Evolutionary conservation across 2,888 invertebrate species (phyloP), one percentile per base, ranked within the genome.

Genomic region (Aromia moschata): DNA sequence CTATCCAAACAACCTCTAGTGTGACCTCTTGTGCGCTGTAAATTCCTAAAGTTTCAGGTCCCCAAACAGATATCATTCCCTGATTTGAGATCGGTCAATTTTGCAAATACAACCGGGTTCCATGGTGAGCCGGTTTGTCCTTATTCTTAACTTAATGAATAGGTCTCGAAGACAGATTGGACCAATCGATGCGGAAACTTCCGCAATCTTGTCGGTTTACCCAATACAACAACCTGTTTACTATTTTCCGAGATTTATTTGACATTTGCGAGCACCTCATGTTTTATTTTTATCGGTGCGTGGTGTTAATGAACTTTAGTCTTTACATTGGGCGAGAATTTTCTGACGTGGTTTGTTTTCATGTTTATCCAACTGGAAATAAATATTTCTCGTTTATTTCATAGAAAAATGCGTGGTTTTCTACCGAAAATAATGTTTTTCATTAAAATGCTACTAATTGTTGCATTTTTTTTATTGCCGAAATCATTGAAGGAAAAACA

Each of bases 181-280:
- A 54, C 43, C 41, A 54, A 44, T 59, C 18, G 11, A 45, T 38
- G 30, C 20, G 31, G 38, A 52, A 44, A 40, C 59, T 55, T 49
- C 44, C 55, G 51, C 59, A 59, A 51, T 59, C 49, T 56, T 25
- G 36, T 1, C 49, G 15, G 49, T 49, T 49, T 49, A 49, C 49
- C 38, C 30, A 37, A 49, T 49, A 38, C 14, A 36, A 49, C 38
- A 10, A 49, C 38, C 38, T 37, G 49, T 38, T 49, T 38, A 49
- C 38, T 38, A 20, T 49, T 49, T 49, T 15, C 20, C 25, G 18
- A 49, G 49, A 49, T 49, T 38, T 49, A 49, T 49, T 49, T 38
- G 49, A 49, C 49, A 20, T 25, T 12, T 49, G 30, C 15, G 38
- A 38, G 25, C 49, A 38, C 38, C 38, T 18, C 20, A 38, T 38